Percentiles rank a stretch among this genome's conserved stretches.
Conservation (phyloP, 2,888 invertebrate species). For the Andrena bucephala region DNA sequence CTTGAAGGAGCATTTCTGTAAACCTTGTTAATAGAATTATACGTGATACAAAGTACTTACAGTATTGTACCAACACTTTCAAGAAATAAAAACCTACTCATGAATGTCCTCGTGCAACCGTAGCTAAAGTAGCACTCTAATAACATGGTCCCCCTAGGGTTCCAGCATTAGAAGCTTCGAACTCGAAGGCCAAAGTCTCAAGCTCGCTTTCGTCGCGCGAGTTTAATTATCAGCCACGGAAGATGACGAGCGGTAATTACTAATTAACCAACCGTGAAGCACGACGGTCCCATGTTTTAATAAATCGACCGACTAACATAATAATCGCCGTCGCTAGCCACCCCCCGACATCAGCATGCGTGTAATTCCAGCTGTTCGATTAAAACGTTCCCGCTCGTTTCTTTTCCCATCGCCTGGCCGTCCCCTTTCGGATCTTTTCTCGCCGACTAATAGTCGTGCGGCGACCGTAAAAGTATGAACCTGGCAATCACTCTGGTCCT, state of each 20-base stretch:
- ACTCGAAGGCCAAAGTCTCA: neutral
- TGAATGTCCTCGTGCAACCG: too few relatives aligned
- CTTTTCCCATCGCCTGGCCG: neutral
- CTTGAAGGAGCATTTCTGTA: too few relatives aligned
- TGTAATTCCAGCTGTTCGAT: slow-evolving; percentile 47
- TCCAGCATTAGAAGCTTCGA: neutral
- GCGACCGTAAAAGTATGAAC: slow-evolving; percentile 28
- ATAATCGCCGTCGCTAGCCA: slow-evolving; percentile 23
- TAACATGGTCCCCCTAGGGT: too few relatives aligned
- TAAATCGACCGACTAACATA: slow-evolving; percentile 51
- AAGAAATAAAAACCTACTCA: too few relatives aligned
- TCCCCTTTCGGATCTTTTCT: slow-evolving; percentile 17
- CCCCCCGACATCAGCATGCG: slow-evolving; percentile 9
- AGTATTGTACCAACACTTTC: too few relatives aligned
- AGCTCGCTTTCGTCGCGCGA: neutral
- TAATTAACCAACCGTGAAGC: slow-evolving; percentile 32
- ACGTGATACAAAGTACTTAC: too few relatives aligned
- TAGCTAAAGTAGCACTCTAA: too few relatives aligned
- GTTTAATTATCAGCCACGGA: slow-evolving; percentile 35
- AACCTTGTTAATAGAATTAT: too few relatives aligned
- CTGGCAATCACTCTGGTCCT: slow-evolving; percentile 8
- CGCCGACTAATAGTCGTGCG: neutral
- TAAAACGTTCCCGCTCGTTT: slow-evolving; percentile 34
- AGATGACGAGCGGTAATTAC: slow-evolving; percentile 36
- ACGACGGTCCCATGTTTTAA: slow-evolving; percentile 38